Base-by-base conservation (phyloP, 2,797 vertebrate species). In the Hafferia zeledoni region DNA sequence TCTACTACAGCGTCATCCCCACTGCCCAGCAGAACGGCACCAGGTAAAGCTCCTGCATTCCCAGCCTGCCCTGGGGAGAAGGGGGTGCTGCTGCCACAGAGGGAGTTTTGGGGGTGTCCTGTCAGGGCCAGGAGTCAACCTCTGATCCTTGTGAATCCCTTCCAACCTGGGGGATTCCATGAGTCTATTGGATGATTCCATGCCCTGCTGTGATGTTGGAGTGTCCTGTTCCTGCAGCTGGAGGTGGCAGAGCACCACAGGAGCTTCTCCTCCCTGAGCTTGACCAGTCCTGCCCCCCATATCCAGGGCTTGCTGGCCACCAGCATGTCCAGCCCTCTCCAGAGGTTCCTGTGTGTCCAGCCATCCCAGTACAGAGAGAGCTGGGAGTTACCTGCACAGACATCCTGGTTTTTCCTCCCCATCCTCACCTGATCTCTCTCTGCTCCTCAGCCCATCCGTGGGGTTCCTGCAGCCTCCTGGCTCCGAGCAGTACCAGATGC, bases 1-100 rank as follows among this genome's bases (percentile, higher is more conserved):
- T 99, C 79, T 99, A 99, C 97, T 99, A 99, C 97, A 99, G 99
- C 59, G 98, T 99, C 97, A 98, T 99, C 96, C 99, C 99, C 46
- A 98, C 99, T 25, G 98, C 99, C 96, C 99, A 99, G 97, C 99
- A 99, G 98, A 99, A 99, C 2, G 99, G 99, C 98, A 98, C 99
- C 97, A 99, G 99, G 99, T 99, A 87, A 96, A 95, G 50, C 75
- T 52, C 5, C 9, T 14, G 15, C 8, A 1, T 25, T 35, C 22
- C 39, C 8, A n/a, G 10, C 35, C 30, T 53, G 28, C n/a, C 53
- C 2, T 91, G 94, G 67, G 69, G 31, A 47, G 13, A 22, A 56
- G 6, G 10, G 46, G 46, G 7, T 43, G n/a, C 70, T 47, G 68
- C 53, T 53, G 44, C 59, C 63, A 35, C 25, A 2, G 6, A 24